Evolutionary conservation across 1,140 invertebrate species (phyloP).

Genomic region (Cepaea nemoralis): DNA sequence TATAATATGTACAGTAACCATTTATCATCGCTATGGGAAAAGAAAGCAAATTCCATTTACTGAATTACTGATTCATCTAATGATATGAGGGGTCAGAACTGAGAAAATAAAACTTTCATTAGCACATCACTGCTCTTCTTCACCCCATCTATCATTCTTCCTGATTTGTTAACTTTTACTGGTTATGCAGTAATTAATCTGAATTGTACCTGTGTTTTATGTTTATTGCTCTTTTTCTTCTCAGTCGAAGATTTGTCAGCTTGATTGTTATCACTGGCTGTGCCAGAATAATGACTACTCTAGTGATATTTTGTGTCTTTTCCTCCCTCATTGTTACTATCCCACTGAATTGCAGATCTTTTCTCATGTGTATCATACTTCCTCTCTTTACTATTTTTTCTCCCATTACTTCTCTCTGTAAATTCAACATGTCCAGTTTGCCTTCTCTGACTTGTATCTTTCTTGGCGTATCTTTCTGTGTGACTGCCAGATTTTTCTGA

Average conservation of each 20-base stretch:
- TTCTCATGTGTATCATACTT: not conserved
- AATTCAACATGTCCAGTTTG: not conserved
- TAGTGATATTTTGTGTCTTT: not conserved
- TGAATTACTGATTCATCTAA: no score
- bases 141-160: constrained; percentile 6
- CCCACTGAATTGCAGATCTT: not conserved
- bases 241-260: no score
- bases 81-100: no score
- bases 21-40: no score
- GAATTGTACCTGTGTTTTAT: no score
- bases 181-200: no score
- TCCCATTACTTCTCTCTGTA: not conserved
- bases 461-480: constrained; percentile 8
- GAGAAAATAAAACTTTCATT: no score
- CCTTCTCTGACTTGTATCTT: not conserved
- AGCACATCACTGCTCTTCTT: constrained; percentile 39
- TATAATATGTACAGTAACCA: no score
- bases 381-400: not conserved
- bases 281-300: not conserved
- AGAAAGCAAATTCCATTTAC: no score
- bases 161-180: no score
- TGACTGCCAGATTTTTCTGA: not conserved
- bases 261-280: not conserved
- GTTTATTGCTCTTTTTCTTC: no score
- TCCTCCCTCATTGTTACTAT: constrained; percentile 1